Evolutionary conservation across 2,797 vertebrate species (phyloP).

Genomic region (Huso huso): DNA sequence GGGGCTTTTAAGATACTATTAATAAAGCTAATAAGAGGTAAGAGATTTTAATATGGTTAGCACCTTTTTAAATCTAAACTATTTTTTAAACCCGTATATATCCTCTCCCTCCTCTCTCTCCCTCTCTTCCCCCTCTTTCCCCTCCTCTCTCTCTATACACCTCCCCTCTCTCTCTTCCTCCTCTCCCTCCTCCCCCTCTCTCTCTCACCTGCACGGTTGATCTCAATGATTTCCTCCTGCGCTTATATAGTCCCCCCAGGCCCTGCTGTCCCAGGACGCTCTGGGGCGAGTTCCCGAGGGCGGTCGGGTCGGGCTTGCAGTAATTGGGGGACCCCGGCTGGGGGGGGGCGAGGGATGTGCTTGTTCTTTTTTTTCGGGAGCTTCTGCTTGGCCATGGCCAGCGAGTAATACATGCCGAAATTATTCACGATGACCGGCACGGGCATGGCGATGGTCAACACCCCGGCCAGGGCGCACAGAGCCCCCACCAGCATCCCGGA

Average conservation of each 20-base stretch:
- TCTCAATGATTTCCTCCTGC: slow-evolving; percentile 91
- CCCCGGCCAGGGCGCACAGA: slow-evolving; percentile 52
- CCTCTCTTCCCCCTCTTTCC: background rate
- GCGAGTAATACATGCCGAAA: slow-evolving; percentile 58
- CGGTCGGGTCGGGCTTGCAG: slow-evolving; percentile 44
- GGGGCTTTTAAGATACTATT: too few species aligned
- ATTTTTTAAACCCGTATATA: too few species aligned
- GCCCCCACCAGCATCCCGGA: slow-evolving; percentile 60
- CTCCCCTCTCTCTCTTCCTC: background rate
- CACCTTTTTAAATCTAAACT: too few species aligned
- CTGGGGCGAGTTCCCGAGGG: background rate
- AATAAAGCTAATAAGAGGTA: too few species aligned
- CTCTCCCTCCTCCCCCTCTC: too few species aligned
- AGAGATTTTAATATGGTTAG: too few species aligned
- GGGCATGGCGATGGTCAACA: slow-evolving; percentile 48
- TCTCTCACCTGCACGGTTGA: slow-evolving; percentile 67
- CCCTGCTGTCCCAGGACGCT: slow-evolving; percentile 56
- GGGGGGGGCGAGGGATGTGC: slow-evolving; percentile 53
- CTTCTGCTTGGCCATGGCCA: slow-evolving; percentile 63
- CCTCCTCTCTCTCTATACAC: background rate
- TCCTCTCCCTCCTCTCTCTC: background rate
- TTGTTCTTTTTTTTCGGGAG: slow-evolving; percentile 63
- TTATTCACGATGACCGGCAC: slow-evolving; percentile 50
- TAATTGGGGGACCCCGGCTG: slow-evolving; percentile 57
- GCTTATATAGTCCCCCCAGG: slow-evolving; percentile 65